Percentiles rank a stretch among this genome's conserved stretches.
Conservation (phyloP, 2,797 vertebrate species). For the Perodicticus potto region DNA sequence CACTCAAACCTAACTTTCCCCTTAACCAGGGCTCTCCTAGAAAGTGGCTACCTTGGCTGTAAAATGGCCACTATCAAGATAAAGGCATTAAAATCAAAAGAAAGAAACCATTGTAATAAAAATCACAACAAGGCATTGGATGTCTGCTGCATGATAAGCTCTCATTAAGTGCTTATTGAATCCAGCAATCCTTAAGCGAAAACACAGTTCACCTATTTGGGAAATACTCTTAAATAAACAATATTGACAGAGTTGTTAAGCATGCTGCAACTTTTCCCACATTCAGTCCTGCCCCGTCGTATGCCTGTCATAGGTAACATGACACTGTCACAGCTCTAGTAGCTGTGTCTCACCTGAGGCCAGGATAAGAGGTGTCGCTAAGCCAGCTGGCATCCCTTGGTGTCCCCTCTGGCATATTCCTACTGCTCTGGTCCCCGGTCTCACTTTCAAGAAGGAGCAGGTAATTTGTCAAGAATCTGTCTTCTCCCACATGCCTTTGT, state of each 20-base stretch:
- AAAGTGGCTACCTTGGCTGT: not conserved
- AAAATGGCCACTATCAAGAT: not conserved
- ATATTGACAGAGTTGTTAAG: not conserved
- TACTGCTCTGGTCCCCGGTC: not conserved
- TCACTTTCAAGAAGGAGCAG: not conserved
- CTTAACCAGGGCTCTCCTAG: not conserved
- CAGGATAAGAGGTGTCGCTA: not conserved
- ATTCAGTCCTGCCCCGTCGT: not conserved
- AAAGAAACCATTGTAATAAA: not conserved
- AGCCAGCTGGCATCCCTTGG: not conserved
- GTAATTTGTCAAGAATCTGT: constrained; percentile 47
- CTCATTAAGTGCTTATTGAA: not conserved
- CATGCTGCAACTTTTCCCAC: not conserved
- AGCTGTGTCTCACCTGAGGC: not conserved
- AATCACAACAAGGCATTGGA: not conserved
- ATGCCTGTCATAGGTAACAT: not conserved
- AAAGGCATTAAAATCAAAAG: not conserved
- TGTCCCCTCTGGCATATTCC: not conserved
- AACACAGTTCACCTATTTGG: not conserved
- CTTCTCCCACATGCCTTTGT: constrained; percentile 33
- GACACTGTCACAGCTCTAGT: not conserved
- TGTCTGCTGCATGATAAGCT: not conserved
- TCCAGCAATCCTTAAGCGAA: not conserved
- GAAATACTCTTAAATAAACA: not conserved
- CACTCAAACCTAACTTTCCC: not conserved